Percentiles rank a stretch among this genome's conserved stretches.
phyloP scores from a whole-genome alignment of 2,888 invertebrate genomes.

The Schizotus pectinicornis region DNA sequence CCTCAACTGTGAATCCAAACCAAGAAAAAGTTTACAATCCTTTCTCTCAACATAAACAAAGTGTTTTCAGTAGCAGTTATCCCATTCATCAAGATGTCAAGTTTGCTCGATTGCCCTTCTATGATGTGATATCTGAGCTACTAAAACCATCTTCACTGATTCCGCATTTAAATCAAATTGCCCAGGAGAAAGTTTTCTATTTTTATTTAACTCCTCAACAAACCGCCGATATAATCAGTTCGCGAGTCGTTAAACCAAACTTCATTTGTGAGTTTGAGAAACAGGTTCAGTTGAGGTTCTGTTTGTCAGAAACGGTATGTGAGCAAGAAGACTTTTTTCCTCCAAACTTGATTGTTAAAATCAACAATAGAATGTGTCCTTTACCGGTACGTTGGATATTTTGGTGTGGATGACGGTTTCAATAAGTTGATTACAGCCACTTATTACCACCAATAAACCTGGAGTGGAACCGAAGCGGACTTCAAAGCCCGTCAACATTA shows the following conservation, averaged over 20 bases:
- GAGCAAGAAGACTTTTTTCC: constrained; percentile 97
- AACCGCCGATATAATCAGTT: constrained; percentile 87
- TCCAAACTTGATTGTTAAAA: constrained; percentile 88
- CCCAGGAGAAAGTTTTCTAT: constrained; percentile 85
- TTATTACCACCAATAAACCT: constrained; percentile 96
- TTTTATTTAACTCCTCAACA: constrained; percentile 94
- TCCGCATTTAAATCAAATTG: constrained; percentile 71
- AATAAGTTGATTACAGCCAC: constrained; percentile 70
- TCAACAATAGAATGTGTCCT: constrained; percentile 89
- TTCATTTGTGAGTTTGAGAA: constrained; percentile 74
- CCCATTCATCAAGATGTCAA: constrained; percentile 93
- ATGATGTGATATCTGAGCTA: constrained; percentile 84
- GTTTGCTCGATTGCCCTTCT: constrained; percentile 90
- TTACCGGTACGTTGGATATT: constrained; percentile 88
- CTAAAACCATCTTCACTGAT: constrained; percentile 89
- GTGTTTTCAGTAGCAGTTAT: constrained; percentile 62
- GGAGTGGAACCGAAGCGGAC: constrained; percentile 97
- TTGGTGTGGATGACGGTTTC: background rate
- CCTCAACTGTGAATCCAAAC: too few species aligned
- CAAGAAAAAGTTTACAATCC: constrained; percentile 63
- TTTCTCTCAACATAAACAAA: constrained; percentile 54
- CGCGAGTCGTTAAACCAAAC: constrained; percentile 72
- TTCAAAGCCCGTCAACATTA: constrained; percentile 94
- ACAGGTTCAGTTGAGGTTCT: constrained; percentile 92
- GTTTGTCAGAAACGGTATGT: constrained; percentile 86